phyloP scores from a whole-genome alignment of 1,140 invertebrate species.

The Drosophila suzukii region DNA sequence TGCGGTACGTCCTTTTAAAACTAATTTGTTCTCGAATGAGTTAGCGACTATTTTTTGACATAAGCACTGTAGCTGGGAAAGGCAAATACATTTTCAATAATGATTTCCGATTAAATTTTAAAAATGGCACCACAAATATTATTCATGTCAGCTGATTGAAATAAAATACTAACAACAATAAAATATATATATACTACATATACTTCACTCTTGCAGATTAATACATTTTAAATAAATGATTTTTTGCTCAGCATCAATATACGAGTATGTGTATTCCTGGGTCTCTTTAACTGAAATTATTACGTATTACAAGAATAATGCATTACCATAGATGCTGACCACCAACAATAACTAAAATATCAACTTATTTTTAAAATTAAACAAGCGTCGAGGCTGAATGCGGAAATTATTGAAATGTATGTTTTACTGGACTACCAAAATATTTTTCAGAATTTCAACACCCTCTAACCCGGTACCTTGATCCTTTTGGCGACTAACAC shows the following conservation, averaged over 20 bases:
- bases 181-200: too few relatives aligned
- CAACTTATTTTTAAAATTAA: too few relatives aligned
- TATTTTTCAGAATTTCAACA: not conserved
- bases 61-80: not conserved
- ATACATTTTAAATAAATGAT: too few relatives aligned
- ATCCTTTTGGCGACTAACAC: slow-evolving; percentile 60
- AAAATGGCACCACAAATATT: too few relatives aligned
- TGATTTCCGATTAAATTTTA: too few relatives aligned
- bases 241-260: too few relatives aligned
- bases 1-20: slow-evolving; percentile 19
- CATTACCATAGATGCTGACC: too few relatives aligned
- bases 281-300: too few relatives aligned
- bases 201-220: too few relatives aligned
- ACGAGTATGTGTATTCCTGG: too few relatives aligned
- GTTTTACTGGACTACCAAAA: not conserved
- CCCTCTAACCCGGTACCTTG: not conserved
- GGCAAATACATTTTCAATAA: not conserved
- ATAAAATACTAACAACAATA: not conserved
- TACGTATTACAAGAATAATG: too few relatives aligned
- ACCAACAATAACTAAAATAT: too few relatives aligned
- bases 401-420: not conserved
- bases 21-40: slow-evolving; percentile 19
- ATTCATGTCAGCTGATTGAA: not conserved
- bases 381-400: not conserved
- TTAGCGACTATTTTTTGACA: slow-evolving; percentile 13